Percentiles rank a stretch among this genome's conserved stretches.
phyloP scores from a whole-genome alignment of 1,140 invertebrate genomes.

The Dryas iulia region DNA sequence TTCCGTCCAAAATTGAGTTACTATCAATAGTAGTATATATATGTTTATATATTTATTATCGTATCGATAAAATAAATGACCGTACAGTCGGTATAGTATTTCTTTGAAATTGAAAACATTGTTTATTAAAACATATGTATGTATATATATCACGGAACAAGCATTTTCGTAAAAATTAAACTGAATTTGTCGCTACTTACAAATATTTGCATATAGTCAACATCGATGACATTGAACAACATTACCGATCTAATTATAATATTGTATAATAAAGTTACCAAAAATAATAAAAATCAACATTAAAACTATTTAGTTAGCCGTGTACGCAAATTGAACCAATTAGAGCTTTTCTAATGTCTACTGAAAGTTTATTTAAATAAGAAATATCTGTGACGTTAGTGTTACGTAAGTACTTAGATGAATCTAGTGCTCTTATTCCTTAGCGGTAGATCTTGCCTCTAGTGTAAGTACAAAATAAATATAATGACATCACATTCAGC shows the following conservation, averaged over 20 bases:
- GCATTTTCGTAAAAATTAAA: background rate
- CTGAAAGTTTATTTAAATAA: background rate
- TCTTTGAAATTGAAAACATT: background rate
- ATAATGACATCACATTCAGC: background rate
- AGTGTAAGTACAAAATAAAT: slow-evolving; percentile 33
- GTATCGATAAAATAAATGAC: background rate
- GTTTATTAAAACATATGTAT: background rate
- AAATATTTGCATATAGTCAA: background rate
- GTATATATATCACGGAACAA: background rate
- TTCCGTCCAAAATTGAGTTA: slow-evolving; percentile 24
- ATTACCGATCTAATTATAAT: too few species aligned
- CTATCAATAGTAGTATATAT: slow-evolving; percentile 11
- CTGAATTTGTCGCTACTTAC: background rate
- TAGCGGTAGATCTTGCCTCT: slow-evolving; percentile 40
- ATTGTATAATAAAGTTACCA: slow-evolving; percentile 16
- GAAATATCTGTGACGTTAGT: background rate
- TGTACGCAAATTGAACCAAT: slow-evolving; percentile 6
- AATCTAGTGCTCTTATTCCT: slow-evolving; percentile 13
- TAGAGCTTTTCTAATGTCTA: background rate
- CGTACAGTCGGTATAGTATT: background rate
- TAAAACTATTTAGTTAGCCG: background rate
- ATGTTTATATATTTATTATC: background rate
- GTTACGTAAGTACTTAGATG: slow-evolving; percentile 8
- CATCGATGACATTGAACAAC: too few species aligned
- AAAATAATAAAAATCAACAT: background rate